Conservation (phyloP, 2,113 vertebrate species). For the Rhombomys opimus region DNA sequence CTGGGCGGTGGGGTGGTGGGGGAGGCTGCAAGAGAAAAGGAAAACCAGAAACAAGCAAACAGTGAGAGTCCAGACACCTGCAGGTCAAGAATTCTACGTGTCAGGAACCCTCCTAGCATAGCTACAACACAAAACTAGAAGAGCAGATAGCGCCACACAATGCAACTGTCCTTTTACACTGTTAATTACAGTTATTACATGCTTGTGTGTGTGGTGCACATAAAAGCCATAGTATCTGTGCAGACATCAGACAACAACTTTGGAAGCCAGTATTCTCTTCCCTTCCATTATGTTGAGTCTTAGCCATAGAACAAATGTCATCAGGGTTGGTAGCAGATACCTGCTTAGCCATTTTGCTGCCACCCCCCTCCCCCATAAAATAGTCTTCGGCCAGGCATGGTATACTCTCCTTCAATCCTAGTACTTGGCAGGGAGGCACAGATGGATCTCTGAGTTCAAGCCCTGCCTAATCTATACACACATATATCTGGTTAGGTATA, state of each 20-base stretch:
- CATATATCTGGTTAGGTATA: background rate
- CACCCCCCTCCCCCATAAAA: background rate
- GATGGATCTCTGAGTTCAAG: background rate
- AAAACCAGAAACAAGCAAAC: background rate
- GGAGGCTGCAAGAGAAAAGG: background rate
- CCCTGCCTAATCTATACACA: background rate
- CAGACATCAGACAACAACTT: background rate
- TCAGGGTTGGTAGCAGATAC: background rate
- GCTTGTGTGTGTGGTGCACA: background rate
- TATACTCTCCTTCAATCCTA: background rate
- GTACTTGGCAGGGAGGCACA: too few species aligned
- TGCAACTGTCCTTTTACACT: background rate
- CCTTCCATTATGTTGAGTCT: background rate
- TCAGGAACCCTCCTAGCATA: background rate
- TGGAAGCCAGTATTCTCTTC: background rate
- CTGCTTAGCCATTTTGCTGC: background rate
- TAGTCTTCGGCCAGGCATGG: background rate
- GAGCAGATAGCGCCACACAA: too few species aligned
- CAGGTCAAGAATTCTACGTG: background rate
- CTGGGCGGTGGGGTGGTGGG: too few species aligned
- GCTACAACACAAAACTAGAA: background rate
- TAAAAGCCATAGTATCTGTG: background rate
- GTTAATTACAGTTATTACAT: background rate
- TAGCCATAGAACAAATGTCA: background rate
- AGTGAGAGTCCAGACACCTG: too few species aligned